A percentile compares a stretch with the other conserved stretches of the same genome.
These are phyloP conservation scores for Nymphalis polychloros DNA, from an alignment of 2,888 invertebrate species.

Conservation along the genomic window DNA sequence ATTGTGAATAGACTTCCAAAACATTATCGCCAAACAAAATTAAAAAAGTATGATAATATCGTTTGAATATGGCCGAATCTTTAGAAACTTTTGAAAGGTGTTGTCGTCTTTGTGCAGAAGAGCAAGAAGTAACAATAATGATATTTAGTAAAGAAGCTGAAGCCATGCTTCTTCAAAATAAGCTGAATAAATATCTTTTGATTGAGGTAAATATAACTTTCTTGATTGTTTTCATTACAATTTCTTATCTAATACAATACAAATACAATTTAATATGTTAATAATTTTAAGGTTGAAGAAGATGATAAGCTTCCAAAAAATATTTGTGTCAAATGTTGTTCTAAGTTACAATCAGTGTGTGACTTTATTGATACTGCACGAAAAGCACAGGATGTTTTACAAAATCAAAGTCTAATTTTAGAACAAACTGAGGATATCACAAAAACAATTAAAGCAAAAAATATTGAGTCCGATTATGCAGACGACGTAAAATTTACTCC, in stretches of 20 bases:
- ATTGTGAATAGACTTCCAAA: background rate
- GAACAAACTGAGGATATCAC: conserved; percentile 34
- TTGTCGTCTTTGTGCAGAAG: conserved; percentile 85
- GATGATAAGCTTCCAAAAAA: conserved; percentile 86
- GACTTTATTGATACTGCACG: conserved; percentile 85
- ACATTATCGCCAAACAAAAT: conserved; percentile 5
- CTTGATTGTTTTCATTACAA: background rate
- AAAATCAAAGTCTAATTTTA: conserved; percentile 64
- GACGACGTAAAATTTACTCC: conserved; percentile 67
- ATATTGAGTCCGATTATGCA: conserved; percentile 46
- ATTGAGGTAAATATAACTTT: conserved; percentile 77
- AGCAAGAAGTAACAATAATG: conserved; percentile 82
- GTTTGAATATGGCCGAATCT: conserved; percentile 25
- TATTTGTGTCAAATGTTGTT: conserved; percentile 84
- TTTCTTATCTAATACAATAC: background rate
- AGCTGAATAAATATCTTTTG: conserved; percentile 85
- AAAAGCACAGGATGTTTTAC: conserved; percentile 83
- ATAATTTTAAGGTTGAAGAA: conserved; percentile 79
- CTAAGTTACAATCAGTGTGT: conserved; percentile 84
- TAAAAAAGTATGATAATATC: conserved; percentile 6
- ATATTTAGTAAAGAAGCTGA: conserved; percentile 85
- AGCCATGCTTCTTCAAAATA: conserved; percentile 83
- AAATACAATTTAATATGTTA: background rate
- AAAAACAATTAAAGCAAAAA: conserved; percentile 35
- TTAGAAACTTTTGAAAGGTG: conserved; percentile 64